These are phyloP conservation scores for Microtus oregoni DNA, from an alignment of 2,113 vertebrate genomes.

Conservation along the genomic window DNA sequence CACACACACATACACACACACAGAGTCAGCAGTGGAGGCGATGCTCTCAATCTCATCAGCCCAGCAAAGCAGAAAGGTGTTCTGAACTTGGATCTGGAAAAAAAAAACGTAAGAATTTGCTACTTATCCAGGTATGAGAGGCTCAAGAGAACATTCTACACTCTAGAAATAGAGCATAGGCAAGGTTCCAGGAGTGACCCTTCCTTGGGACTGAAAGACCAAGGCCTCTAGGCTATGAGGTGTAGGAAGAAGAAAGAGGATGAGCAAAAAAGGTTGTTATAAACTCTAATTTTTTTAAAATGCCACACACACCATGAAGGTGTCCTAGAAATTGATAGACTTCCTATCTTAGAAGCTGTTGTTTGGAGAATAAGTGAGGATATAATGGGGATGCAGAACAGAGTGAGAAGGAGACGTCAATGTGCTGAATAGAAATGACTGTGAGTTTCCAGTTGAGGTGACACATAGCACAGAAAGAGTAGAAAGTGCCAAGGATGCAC, in stretches of 20 bases:
- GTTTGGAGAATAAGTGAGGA: background rate
- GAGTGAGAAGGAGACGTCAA: background rate
- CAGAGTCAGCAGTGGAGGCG: background rate
- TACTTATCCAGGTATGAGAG: background rate
- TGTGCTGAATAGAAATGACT: background rate
- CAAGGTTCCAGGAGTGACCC: background rate
- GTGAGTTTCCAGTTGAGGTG: background rate
- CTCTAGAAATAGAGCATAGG: background rate
- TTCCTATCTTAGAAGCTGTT: background rate
- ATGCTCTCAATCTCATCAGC: background rate
- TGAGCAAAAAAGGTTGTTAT: background rate
- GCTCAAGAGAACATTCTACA: background rate
- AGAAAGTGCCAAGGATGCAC: background rate
- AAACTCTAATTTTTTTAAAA: background rate
- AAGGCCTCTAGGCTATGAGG: background rate
- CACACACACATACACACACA: background rate
- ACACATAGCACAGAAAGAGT: background rate
- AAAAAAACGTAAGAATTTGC: background rate
- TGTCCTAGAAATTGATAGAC: background rate
- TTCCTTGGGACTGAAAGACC: background rate
- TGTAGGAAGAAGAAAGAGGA: background rate
- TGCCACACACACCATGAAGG: background rate
- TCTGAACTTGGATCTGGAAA: background rate
- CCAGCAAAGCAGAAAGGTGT: background rate
- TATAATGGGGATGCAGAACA: background rate